Conservation (phyloP, 2,113 vertebrate genomes). For the Montifringilla adamsi region DNA sequence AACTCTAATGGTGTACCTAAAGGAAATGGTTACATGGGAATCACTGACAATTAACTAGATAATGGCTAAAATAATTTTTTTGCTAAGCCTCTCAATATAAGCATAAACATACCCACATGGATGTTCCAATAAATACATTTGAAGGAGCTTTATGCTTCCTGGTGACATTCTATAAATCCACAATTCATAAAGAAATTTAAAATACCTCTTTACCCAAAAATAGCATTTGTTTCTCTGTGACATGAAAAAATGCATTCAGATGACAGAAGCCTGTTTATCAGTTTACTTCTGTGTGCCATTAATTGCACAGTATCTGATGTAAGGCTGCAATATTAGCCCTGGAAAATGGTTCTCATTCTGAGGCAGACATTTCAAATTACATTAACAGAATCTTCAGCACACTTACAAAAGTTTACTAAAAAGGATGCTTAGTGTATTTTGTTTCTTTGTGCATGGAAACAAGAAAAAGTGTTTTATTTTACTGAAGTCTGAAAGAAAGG, state of each 20-base stretch:
- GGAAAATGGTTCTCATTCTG: not conserved
- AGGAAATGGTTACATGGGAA: not conserved
- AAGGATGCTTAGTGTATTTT: not conserved
- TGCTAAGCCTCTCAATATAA: not conserved
- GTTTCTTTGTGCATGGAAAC: not conserved
- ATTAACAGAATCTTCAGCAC: constrained; percentile 15
- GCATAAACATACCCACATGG: not conserved
- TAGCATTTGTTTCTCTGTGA: not conserved
- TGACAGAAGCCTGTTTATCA: not conserved
- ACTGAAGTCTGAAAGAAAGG: not conserved
- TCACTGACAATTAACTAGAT: not conserved
- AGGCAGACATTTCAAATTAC: constrained; percentile 24
- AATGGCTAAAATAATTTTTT: not conserved
- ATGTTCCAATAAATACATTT: not conserved
- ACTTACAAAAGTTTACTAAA: constrained; percentile 14
- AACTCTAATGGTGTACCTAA: not conserved
- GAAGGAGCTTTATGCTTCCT: not conserved
- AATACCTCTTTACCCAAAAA: not conserved
- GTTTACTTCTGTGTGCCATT: not conserved
- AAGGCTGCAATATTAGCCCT: not conserved
- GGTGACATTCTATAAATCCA: not conserved
- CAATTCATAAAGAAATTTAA: not conserved
- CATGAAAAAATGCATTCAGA: not conserved
- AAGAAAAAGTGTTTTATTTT: constrained; percentile 16
- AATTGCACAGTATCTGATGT: not conserved